Evolutionary conservation across 2,888 invertebrate species (phyloP).

Genomic region (Macrostomum cliftonense): DNA sequence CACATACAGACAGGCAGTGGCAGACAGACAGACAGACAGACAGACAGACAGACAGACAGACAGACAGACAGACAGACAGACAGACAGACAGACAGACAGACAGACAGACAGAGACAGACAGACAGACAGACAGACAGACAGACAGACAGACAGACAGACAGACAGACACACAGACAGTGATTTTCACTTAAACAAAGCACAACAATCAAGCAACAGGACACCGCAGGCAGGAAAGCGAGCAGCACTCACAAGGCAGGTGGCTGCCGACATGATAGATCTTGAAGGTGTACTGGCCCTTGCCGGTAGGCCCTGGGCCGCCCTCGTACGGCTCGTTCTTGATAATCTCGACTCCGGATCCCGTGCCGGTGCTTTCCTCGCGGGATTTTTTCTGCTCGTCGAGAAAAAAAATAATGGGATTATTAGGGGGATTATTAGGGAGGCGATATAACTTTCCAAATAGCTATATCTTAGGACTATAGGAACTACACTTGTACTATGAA

Average conservation of each 20-base stretch:
- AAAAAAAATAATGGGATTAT: no score
- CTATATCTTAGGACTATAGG: no score
- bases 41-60: not conserved
- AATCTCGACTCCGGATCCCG: slow-evolving; percentile 94
- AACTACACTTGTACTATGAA: no score
- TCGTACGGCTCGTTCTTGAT: slow-evolving; percentile 86
- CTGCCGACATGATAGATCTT: slow-evolving; percentile 97
- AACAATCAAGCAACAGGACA: not conserved
- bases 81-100: not conserved
- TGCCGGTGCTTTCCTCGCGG: slow-evolving; percentile 83
- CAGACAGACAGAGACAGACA: not conserved
- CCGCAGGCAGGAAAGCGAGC: no score
- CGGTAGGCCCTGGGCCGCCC: slow-evolving; percentile 64
- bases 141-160: not conserved
- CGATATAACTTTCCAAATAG: no score
- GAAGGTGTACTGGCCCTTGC: slow-evolving; percentile 79
- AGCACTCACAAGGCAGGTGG: slow-evolving; percentile 60
- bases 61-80: not conserved
- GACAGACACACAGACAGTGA: not conserved
- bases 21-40: not conserved
- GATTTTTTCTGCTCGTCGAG: slow-evolving; percentile 97
- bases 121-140: not conserved
- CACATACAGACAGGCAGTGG: no score
- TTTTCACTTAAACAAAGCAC: not conserved
- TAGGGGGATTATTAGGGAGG: no score